Evolutionary conservation across 2,888 invertebrate species (phyloP).

Genomic region (Chrysolina oricalcia): DNA sequence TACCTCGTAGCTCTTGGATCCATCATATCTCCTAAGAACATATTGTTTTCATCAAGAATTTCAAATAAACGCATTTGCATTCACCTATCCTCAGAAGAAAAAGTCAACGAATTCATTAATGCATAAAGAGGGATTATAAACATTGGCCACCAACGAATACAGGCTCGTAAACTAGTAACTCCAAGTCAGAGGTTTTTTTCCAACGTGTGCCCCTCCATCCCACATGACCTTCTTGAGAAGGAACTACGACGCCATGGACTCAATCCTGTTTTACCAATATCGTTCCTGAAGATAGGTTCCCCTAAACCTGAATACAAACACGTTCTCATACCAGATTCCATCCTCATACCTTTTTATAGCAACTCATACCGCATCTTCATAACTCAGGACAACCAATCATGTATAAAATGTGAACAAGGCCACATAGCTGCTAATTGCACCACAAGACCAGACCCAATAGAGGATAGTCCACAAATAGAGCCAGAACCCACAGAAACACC

Average conservation of each 20-base stretch:
- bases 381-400: neutral
- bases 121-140: neutral
- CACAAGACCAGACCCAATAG: neutral
- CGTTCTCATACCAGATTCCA: conserved; percentile 37
- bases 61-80: too few relatives aligned
- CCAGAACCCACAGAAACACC: too few relatives aligned
- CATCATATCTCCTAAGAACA: too few relatives aligned
- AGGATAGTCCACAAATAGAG: neutral
- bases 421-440: neutral
- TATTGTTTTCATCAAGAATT: too few relatives aligned
- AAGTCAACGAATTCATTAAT: conserved; percentile 8
- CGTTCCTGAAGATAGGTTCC: conserved; percentile 22
- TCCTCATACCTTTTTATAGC: neutral
- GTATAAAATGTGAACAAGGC: neutral
- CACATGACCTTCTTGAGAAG: conserved; percentile 18
- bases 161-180: too few relatives aligned
- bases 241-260: neutral
- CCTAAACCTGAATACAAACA: conserved; percentile 22
- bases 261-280: neutral
- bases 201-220: conserved; percentile 33
- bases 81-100: conserved; percentile 2
- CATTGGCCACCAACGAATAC: too few relatives aligned
- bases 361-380: neutral
- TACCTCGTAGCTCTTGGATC: too few relatives aligned
- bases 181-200: too few relatives aligned